Evolutionary conservation across 2,113 vertebrate species (phyloP).

Genomic region (Choloepus hoffmanni): DNA sequence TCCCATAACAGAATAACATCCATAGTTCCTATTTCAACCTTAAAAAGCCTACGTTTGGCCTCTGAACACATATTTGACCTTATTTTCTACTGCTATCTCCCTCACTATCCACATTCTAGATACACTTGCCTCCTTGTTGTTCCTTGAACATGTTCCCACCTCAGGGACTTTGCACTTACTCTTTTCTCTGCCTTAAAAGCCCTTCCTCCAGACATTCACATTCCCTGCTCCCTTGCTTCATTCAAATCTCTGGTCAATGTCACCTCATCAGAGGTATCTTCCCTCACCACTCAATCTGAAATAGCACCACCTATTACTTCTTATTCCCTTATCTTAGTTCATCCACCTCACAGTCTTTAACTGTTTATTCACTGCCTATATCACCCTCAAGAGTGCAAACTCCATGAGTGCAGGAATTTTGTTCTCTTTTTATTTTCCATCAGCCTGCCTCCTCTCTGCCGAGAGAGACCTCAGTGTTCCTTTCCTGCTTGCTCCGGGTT

Average conservation of each 20-base stretch:
- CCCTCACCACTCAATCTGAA: neutral
- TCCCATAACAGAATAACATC: neutral
- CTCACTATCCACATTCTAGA: neutral
- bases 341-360: neutral
- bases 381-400: neutral
- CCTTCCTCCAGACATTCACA: no score
- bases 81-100: neutral
- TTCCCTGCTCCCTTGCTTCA: no score
- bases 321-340: neutral
- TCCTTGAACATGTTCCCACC: no score
- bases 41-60: neutral
- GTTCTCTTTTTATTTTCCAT: no score
- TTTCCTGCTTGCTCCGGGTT: no score
- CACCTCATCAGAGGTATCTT: neutral
- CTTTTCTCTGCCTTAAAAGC: no score
- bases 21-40: neutral
- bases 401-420: no score
- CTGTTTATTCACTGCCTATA: neutral
- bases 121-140: neutral
- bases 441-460: no score
- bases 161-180: no score
- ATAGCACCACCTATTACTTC: neutral
- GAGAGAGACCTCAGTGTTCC: no score
- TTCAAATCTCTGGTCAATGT: no score
- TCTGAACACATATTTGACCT: conserved; percentile 14